Evolutionary conservation across 1,140 invertebrate genomes (phyloP), one percentile per base, ranked within the genome.

Genomic region (Heliconius congener): DNA sequence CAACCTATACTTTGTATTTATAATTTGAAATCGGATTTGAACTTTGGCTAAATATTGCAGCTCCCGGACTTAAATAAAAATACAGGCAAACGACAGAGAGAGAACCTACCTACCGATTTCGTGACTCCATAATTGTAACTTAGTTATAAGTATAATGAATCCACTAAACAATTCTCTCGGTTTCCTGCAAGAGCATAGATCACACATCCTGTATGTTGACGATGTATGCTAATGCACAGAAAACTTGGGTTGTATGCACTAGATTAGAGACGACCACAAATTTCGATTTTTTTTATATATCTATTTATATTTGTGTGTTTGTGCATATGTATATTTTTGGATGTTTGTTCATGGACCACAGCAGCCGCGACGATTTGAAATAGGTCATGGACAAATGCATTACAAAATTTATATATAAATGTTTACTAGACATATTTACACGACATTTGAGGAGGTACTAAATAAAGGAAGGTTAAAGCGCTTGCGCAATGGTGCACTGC

Each of bases 241-340:
- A 66, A 66, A 30, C 60, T 66, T 30, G 60, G 60, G 27, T 66
- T 66, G 23, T 66, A 30, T 11, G 60, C 27, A 66, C 27, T 66
- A 30, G 23, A 30, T 30, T 27, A 66, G 9, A 66, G 30, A 77
- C 70, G 66, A 77, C 70, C 50, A 71, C 39, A 77, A 76, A 72
- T 77, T 77, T 77, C 70, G 76, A 71, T 19, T 55, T 66, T 66
- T 79, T 78, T 57, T 74, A 79, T 74, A 80, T 72, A 60, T 46
- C 72, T 80, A 72, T 80, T 76, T 80, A 80, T 60, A 80, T 80
- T 57, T 76, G 74, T 80, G 50, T 66, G 60, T 66, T 66, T 66
- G 60, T 66, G 60, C 23, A 66, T 66, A 66, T 66, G 60, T 66
- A 46, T 80, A 80, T 71, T 75, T 74, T 75, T 79, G 57, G 74